A percentile compares a stretch with the other conserved stretches of the same genome.
Evolutionary conservation across 2,113 vertebrate species (phyloP).

Genomic region (Siniperca chuatsi): DNA sequence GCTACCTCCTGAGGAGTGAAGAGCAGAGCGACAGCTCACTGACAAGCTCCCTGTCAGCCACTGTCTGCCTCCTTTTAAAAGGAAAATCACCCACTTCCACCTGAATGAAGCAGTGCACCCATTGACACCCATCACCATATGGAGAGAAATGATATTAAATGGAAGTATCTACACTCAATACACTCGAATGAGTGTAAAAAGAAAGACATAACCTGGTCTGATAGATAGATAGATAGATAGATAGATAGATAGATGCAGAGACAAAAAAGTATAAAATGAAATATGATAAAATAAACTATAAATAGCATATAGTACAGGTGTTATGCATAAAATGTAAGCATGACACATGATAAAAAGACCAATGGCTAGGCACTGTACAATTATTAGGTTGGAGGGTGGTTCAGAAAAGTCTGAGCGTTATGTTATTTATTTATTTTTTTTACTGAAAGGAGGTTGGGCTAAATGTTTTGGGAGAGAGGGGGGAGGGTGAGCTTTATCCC

Average conservation of each 20-base stretch:
- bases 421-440: too few relatives aligned
- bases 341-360: too few relatives aligned
- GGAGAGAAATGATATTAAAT: conserved; percentile 30
- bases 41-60: conserved; percentile 50
- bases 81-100: conserved; percentile 41
- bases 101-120: conserved; percentile 19
- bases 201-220: not conserved
- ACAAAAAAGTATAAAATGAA: too few relatives aligned
- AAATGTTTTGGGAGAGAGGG: too few relatives aligned
- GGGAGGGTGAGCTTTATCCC: too few relatives aligned
- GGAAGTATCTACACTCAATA: conserved; percentile 16
- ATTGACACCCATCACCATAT: conserved; percentile 28
- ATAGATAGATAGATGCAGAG: not conserved
- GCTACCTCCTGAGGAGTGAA: conserved; percentile 52
- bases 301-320: too few relatives aligned
- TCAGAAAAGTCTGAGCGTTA: too few relatives aligned
- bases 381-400: too few relatives aligned
- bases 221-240: conserved; percentile 8
- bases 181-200: not conserved
- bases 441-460: too few relatives aligned
- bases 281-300: too few relatives aligned
- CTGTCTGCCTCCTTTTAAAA: conserved; percentile 40
- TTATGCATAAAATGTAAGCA: too few relatives aligned
- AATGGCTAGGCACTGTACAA: too few relatives aligned
- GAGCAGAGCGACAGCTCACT: conserved; percentile 41